A percentile compares a stretch with the other conserved stretches of the same genome.
phyloP scores from a whole-genome alignment of 1,140 invertebrate species.

The Agrypnia vestita region DNA sequence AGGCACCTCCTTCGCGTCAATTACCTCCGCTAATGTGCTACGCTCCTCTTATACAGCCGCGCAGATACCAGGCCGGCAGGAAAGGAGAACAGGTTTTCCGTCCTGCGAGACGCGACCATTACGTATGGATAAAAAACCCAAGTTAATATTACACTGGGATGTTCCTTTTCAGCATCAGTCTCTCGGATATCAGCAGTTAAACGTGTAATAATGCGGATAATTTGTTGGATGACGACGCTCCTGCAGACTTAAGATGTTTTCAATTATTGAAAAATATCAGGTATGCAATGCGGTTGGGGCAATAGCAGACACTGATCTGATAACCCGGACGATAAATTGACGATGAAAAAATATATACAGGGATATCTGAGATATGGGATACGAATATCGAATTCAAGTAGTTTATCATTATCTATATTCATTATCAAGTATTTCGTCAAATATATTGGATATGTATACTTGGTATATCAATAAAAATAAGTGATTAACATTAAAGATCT shows the following conservation, averaged over 20 bases:
- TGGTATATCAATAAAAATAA: no score
- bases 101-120: neutral
- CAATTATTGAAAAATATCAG: constrained; percentile 7
- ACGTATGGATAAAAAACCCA: neutral
- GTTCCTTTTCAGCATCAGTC: neutral
- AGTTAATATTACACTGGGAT: constrained; percentile 5
- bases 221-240: neutral
- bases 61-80: constrained; percentile 13
- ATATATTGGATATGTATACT: no score
- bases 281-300: neutral
- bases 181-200: constrained; percentile 8
- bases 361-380: no score
- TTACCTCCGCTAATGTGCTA: constrained; percentile 53
- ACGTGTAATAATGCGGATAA: neutral
- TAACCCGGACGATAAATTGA: constrained; percentile 27
- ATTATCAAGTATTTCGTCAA: no score
- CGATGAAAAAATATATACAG: neutral
- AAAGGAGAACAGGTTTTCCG: constrained; percentile 25
- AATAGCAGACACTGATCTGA: neutral
- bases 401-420: no score
- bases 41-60: constrained; percentile 18
- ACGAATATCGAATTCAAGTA: no score
- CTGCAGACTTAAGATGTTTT: neutral
- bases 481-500: no score
- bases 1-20: constrained; percentile 53